Evolutionary conservation across 2,797 vertebrate genomes (phyloP).

Genomic region (Centropyge bicolor): DNA sequence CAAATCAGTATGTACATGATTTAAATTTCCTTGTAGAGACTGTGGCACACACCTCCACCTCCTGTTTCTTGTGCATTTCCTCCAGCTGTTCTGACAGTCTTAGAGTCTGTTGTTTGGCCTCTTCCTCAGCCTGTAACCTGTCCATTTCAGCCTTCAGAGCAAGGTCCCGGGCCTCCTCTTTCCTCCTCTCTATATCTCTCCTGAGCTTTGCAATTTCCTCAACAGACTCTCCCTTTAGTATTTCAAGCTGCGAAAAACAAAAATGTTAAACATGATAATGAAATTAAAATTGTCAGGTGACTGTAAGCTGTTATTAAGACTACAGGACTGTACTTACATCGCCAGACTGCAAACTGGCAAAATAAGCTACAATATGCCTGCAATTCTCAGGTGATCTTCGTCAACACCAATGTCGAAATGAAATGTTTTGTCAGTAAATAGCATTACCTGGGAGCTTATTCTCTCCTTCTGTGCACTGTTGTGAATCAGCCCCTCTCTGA

Average conservation of each 20-base stretch:
- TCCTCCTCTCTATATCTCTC: conserved; percentile 63
- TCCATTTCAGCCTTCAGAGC: conserved; percentile 65
- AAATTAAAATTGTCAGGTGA: conserved; percentile 19
- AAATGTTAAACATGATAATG: conserved; percentile 15
- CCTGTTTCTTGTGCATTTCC: conserved; percentile 67
- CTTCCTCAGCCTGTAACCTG: conserved; percentile 68
- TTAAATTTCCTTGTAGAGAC: conserved; percentile 25
- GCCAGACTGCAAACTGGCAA: conserved; percentile 15
- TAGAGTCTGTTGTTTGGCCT: conserved; percentile 61
- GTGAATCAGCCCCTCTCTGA: conserved; percentile 67
- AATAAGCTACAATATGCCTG: conserved; percentile 26
- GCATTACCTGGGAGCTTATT: conserved; percentile 77
- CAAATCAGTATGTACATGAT: conserved; percentile 21
- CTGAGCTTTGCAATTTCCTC: conserved; percentile 73
- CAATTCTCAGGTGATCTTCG: conserved; percentile 39
- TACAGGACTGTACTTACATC: conserved; percentile 16
- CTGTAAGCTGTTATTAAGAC: conserved; percentile 5
- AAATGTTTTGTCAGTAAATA: conserved; percentile 67
- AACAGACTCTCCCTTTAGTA: conserved; percentile 68
- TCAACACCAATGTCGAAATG: conserved; percentile 47
- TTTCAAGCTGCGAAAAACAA: conserved; percentile 70
- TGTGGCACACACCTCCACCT: conserved; percentile 68
- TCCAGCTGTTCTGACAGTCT: conserved; percentile 69
- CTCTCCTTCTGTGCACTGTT: conserved; percentile 70
- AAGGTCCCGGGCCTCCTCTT: conserved; percentile 68